Conservation (phyloP, 2,113 vertebrate species). For the Poeciliopsis occidentalis region DNA sequence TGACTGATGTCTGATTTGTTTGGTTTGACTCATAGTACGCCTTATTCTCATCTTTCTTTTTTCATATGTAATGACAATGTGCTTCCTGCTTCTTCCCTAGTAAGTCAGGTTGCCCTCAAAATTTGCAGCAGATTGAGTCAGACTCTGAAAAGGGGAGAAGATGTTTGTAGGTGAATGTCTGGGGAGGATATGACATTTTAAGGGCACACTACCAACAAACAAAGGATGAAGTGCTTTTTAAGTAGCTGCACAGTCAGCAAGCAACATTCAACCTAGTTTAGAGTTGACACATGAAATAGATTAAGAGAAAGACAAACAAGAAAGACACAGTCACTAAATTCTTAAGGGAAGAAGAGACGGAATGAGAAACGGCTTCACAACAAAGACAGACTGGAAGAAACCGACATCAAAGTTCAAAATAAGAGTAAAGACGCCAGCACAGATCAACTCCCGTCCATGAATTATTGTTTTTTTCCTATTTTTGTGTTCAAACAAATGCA, state of each 20-base stretch:
- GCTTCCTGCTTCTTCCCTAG: constrained; percentile 27
- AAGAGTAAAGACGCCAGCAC: neutral
- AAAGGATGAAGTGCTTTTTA: constrained; percentile 13
- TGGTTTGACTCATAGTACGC: constrained; percentile 11
- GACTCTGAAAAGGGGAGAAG: constrained; percentile 9
- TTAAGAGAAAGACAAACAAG: neutral
- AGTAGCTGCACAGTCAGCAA: neutral
- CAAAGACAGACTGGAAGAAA: constrained; percentile 5
- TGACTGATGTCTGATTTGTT: constrained; percentile 24
- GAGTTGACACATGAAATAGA: constrained; percentile 6
- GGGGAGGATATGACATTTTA: constrained; percentile 39
- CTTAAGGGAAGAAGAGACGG: neutral
- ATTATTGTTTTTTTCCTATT: constrained; percentile 6
- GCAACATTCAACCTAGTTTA: neutral
- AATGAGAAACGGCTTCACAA: neutral
- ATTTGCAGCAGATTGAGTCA: constrained; percentile 60
- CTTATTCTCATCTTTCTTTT: neutral
- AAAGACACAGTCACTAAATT: neutral
- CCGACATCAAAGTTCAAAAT: constrained; percentile 11
- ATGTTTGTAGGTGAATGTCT: constrained; percentile 38
- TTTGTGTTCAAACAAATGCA: constrained; percentile 31
- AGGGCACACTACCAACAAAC: constrained; percentile 21
- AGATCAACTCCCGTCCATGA: constrained; percentile 8
- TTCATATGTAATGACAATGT: constrained; percentile 12
- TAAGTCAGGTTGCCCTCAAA: constrained; percentile 26